These are phyloP conservation scores for Epinephelus lanceolatus DNA, from an alignment of 2,113 vertebrate species.

Conservation along the genomic window DNA sequence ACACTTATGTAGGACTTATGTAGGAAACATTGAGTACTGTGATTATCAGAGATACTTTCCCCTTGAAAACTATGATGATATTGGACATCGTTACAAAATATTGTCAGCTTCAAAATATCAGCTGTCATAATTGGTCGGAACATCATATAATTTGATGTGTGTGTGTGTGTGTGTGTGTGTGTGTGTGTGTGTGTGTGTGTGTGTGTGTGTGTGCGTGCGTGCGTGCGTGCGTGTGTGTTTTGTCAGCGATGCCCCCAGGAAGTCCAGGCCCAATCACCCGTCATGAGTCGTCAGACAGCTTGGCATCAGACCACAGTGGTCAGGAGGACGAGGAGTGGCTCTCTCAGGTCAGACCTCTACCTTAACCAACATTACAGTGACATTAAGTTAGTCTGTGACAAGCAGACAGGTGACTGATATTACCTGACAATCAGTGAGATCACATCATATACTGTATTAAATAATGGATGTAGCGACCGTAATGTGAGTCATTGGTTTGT, in stretches of 20 bases:
- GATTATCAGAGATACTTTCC: neutral
- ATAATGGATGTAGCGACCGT: no score
- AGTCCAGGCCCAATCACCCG: constrained; percentile 93
- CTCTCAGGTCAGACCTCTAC: constrained; percentile 90
- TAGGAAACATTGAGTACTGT: neutral
- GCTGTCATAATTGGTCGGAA: neutral
- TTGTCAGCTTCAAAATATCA: constrained; percentile 1
- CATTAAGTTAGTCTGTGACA: neutral
- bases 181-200: neutral
- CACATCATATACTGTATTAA: neutral
- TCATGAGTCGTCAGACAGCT: constrained; percentile 95
- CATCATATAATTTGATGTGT: neutral
- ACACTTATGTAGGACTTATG: neutral
- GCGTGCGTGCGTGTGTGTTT: neutral
- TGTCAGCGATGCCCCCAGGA: constrained; percentile 90
- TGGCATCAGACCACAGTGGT: constrained; percentile 94
- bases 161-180: neutral
- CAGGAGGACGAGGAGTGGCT: constrained; percentile 99
- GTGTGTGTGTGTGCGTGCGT: neutral
- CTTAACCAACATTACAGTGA: neutral
- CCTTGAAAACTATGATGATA: neutral
- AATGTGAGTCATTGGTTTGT: no score
- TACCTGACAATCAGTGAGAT: neutral
- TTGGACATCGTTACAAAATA: neutral
- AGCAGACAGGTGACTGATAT: neutral